Conservation (phyloP, 2,113 vertebrate genomes). For the Carlito syrichta region DNA sequence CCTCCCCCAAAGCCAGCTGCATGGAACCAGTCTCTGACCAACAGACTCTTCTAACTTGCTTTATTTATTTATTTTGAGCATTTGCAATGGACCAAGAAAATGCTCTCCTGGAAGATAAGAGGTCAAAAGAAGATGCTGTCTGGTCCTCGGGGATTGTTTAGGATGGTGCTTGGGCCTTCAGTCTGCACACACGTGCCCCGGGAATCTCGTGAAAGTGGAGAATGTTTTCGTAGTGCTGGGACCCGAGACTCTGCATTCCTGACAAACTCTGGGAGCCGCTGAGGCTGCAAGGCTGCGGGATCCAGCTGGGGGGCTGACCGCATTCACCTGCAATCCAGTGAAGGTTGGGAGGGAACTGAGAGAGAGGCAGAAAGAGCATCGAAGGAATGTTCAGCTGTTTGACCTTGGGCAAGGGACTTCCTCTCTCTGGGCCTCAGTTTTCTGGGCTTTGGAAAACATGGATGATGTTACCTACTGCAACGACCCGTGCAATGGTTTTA, state of each 20-base stretch:
- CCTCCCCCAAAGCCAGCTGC: accelerated
- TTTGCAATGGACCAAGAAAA: neutral
- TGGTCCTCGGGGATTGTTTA: neutral
- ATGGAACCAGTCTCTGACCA: neutral
- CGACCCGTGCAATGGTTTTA: neutral
- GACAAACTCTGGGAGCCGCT: neutral
- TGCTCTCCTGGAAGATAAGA: neutral
- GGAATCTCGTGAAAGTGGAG: neutral
- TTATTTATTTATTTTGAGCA: neutral
- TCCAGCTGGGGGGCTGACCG: neutral
- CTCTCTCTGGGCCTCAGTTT: neutral
- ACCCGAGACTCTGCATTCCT: neutral
- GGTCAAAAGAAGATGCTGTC: neutral
- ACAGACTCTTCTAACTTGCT: neutral
- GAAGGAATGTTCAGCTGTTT: neutral
- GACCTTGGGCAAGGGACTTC: neutral
- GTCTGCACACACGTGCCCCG: accelerated
- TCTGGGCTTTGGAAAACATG: neutral
- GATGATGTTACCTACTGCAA: neutral
- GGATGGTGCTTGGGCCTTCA: accelerated
- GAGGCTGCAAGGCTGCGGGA: accelerated
- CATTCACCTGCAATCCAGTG: neutral
- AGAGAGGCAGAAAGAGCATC: too few species aligned
- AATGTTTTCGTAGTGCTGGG: neutral
- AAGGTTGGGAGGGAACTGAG: neutral